Conservation (phyloP, 2,113 vertebrate genomes). For the Psephotus haematonotus region DNA sequence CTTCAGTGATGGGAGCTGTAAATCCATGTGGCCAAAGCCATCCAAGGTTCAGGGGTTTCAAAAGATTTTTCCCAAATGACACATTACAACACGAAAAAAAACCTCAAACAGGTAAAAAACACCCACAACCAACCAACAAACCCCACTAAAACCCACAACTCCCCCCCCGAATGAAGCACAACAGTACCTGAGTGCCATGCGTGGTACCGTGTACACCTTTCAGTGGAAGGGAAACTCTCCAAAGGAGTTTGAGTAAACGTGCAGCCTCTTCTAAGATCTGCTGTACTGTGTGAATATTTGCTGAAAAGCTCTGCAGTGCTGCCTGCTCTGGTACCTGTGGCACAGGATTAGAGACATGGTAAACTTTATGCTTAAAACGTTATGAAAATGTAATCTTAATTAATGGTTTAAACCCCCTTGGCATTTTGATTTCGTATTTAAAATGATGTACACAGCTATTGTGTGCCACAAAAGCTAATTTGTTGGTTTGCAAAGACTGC, state of each 20-base stretch:
- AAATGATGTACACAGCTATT: neutral
- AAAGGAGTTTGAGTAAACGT: slow-evolving; percentile 84
- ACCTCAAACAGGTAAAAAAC: neutral
- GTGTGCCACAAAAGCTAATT: slow-evolving; percentile 22
- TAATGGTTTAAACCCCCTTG: slow-evolving; percentile 15
- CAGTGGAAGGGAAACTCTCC: slow-evolving; percentile 88
- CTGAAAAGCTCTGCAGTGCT: slow-evolving; percentile 68
- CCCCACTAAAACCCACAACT: neutral
- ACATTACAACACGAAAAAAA: neutral
- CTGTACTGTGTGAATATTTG: slow-evolving; percentile 74
- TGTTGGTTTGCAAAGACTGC: slow-evolving; percentile 24
- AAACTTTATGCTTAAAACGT: neutral
- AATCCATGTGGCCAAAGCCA: neutral
- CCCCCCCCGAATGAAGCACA: neutral
- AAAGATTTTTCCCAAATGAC: neutral
- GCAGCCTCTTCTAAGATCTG: slow-evolving; percentile 87
- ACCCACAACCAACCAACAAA: neutral
- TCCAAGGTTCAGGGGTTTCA: neutral
- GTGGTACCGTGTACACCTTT: slow-evolving; percentile 10
- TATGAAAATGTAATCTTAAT: slow-evolving; percentile 5
- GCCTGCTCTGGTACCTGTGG: slow-evolving; percentile 54
- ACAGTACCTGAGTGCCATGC: slow-evolving; percentile 67
- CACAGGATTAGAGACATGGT: neutral
- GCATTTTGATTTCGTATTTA: neutral
- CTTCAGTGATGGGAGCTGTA: neutral